Percentiles rank a stretch among this genome's conserved stretches.
phyloP scores from a whole-genome alignment of 2,888 invertebrate genomes.

The Limnephilus rhombicus region DNA sequence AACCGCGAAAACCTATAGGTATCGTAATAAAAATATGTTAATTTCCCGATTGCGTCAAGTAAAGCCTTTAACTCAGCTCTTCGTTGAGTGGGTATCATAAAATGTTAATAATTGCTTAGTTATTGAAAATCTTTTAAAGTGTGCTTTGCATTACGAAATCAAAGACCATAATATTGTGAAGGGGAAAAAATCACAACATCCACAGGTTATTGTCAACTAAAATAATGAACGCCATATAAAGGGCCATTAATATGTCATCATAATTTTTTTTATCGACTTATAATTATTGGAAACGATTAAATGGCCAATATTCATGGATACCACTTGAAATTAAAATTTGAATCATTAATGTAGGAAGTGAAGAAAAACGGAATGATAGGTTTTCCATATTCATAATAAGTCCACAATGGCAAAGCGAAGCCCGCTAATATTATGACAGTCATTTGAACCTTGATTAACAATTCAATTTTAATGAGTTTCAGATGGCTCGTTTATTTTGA shows the following conservation, averaged over 20 bases:
- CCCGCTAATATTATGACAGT: not conserved
- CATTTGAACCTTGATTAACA: slow-evolving; percentile 3
- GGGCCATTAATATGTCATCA: not conserved
- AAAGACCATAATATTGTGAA: not conserved
- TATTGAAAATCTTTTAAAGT: too few species aligned
- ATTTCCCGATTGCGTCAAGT: too few species aligned
- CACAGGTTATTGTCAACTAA: not conserved
- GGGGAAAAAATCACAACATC: not conserved
- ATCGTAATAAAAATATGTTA: too few species aligned
- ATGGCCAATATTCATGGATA: not conserved
- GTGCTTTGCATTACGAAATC: too few species aligned
- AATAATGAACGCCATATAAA: not conserved
- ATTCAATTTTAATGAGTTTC: slow-evolving; percentile 16
- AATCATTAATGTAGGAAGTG: not conserved
- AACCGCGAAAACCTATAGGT: too few species aligned
- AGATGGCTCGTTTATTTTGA: not conserved
- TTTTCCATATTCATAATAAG: not conserved
- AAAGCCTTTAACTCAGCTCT: too few species aligned
- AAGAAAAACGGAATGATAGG: not conserved
- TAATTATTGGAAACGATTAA: not conserved
- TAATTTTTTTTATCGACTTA: not conserved
- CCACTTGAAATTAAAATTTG: not conserved
- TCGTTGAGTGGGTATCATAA: too few species aligned
- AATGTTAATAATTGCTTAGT: too few species aligned
- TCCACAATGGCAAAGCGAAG: not conserved